Percentiles rank a stretch among this genome's conserved stretches.
These are phyloP conservation scores for Mus pahari DNA, from an alignment of 2,113 vertebrate genomes.

Conservation along the genomic window DNA sequence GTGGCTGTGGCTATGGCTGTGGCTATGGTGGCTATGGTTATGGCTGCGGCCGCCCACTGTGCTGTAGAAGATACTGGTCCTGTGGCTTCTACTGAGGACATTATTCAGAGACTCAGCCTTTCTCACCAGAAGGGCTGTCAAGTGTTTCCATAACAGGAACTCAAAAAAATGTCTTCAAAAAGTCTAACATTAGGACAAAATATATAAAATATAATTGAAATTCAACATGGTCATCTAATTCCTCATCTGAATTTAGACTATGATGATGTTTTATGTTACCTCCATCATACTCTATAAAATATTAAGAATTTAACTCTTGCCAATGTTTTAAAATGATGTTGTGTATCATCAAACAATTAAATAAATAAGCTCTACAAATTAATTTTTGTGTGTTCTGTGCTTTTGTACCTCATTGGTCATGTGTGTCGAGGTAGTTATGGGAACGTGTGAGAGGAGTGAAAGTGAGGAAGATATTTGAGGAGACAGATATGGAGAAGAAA, in stretches of 20 bases:
- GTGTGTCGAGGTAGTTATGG: background rate
- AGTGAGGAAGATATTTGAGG: too few species aligned
- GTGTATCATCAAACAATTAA: background rate
- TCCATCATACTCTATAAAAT: background rate
- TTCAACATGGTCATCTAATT: background rate
- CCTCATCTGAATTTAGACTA: background rate
- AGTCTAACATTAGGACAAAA: background rate
- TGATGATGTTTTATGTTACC: background rate
- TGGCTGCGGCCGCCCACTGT: background rate
- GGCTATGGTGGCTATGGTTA: too few species aligned
- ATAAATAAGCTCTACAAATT: background rate
- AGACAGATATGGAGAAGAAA: too few species aligned
- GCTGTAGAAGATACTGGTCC: conserved; percentile 17
- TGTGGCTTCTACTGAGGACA: background rate
- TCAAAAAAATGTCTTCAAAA: background rate
- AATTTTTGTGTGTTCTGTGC: background rate
- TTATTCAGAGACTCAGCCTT: accelerated
- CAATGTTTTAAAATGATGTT: too few species aligned
- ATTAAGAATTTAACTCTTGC: background rate
- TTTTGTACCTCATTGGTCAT: background rate
- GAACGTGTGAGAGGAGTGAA: background rate
- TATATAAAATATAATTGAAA: background rate
- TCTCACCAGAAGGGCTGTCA: background rate
- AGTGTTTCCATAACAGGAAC: background rate
- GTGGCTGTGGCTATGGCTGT: too few species aligned